Percentiles rank a stretch among this genome's conserved stretches.
Conservation (phyloP, 2,797 vertebrate species). For the Kryptopterus vitreolus region DNA sequence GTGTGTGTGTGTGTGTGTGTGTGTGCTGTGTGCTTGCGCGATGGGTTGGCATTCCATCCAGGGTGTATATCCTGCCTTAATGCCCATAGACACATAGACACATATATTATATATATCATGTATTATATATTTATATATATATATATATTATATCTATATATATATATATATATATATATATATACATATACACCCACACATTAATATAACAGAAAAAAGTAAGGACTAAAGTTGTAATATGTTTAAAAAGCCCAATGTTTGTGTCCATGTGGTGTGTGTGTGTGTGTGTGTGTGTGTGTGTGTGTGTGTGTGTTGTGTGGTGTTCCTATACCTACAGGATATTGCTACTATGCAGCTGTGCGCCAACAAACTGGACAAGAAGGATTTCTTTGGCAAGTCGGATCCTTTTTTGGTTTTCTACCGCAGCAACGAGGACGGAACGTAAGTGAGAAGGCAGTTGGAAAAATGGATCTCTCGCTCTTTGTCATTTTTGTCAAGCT, state of each 20-base stretch:
- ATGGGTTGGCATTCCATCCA: too few species aligned
- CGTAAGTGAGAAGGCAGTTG: slow-evolving; percentile 74
- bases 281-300: not conserved
- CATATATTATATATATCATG: too few species aligned
- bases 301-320: not conserved
- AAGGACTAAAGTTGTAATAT: too few species aligned
- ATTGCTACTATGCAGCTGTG: slow-evolving; percentile 91
- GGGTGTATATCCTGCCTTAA: too few species aligned
- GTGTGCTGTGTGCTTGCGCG: too few species aligned
- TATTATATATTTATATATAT: too few species aligned
- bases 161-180: too few species aligned
- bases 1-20: too few species aligned
- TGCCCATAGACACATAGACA: too few species aligned
- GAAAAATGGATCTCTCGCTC: not conserved
- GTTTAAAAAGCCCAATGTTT: not conserved
- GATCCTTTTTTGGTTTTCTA: slow-evolving; percentile 98
- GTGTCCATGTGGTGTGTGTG: not conserved
- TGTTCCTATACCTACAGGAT: slow-evolving; percentile 32
- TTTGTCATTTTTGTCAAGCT: not conserved
- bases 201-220: too few species aligned
- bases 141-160: too few species aligned
- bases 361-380: slow-evolving; percentile 97
- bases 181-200: too few species aligned
- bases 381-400: slow-evolving; percentile 95
- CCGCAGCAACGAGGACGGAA: slow-evolving; percentile 96